Base-by-base conservation (phyloP, 2,888 invertebrate genomes). In the Trachelus tabidus region DNA sequence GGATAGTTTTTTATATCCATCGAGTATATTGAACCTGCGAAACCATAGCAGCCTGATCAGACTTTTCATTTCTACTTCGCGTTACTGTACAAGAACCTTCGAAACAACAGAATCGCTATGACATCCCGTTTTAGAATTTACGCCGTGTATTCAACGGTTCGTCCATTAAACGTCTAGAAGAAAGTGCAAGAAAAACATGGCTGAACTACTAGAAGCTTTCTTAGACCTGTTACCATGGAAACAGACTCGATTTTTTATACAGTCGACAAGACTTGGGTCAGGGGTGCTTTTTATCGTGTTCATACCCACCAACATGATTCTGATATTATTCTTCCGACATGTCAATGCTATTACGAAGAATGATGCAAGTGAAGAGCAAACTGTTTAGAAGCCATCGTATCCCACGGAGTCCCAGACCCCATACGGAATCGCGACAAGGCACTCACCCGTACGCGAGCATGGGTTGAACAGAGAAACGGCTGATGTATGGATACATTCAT, bases 401-500 rank as follows among this genome's bases (percentile, higher is more conserved):
- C 71, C 71, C 33, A 15, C 71, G 9, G 12, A 12, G 33, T 31
- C 71, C 31, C 9, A 31, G 33, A 71, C 71, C 33, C 71, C 9
- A 71, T 71, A 33, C 31, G 71, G 34, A 71, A 71, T 71, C 31
- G 71, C 31, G 12, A 71, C 31, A 34, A 35, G 37, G 74, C 37
- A 34, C 35, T 37, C 74, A 23, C 35, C 74, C 74, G 30, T 30
- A 74, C 23, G 35, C 30, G 35, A 30, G 35, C 56, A 12, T 9
- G 12, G 35, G 74, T 34, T 34, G 74, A 74, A 37, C 37, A n/a
- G 34, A 37, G 74, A 74, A 35, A 11, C 76, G 76, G 35, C 76
- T 77, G 77, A 80, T 77, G 75, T 68, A 74, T 79, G 79, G 83
- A 76, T 80, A 79, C 76, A 80, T 82, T 80, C 73, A 37, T 74